Percentiles rank a stretch among this genome's conserved stretches.
Evolutionary conservation across 2,113 vertebrate species (phyloP).

Genomic region (Oxygymnocypris stewartii): DNA sequence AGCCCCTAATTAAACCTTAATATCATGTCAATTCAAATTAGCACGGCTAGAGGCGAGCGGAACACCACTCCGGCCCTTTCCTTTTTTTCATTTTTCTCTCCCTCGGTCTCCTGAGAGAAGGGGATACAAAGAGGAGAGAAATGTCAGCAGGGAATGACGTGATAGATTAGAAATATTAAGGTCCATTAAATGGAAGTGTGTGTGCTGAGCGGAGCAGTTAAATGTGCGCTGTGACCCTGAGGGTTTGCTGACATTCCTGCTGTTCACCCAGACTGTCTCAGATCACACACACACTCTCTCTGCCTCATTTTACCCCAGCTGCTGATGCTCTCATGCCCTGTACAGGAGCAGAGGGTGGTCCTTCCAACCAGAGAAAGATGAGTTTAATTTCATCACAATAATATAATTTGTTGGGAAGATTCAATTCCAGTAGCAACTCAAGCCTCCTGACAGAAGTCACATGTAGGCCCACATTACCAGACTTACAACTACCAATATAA

Average conservation of each 20-base stretch:
- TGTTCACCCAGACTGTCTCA: constrained; percentile 32
- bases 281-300: constrained; percentile 6
- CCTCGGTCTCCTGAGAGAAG: constrained; percentile 6
- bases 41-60: constrained; percentile 68
- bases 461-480: background rate
- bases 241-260: constrained; percentile 40
- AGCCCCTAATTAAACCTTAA: constrained; percentile 86
- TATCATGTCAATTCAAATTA: constrained; percentile 89
- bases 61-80: constrained; percentile 62
- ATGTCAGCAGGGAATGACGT: constrained; percentile 73
- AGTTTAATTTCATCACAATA: constrained; percentile 16
- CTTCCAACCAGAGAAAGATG: background rate
- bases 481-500: background rate
- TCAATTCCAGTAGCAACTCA: background rate
- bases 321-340: constrained; percentile 3
- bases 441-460: background rate
- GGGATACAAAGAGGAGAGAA: constrained; percentile 52
- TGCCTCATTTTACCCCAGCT: constrained; percentile 7
- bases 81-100: too few relatives aligned
- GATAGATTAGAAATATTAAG: constrained; percentile 80
- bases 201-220: constrained; percentile 70
- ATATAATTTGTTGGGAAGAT: constrained; percentile 40
- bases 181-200: constrained; percentile 74
- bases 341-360: constrained; percentile 9
- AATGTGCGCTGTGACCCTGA: constrained; percentile 30